Evolutionary conservation across 1,140 invertebrate species (phyloP).

Genomic region (Vanessa atalanta): DNA sequence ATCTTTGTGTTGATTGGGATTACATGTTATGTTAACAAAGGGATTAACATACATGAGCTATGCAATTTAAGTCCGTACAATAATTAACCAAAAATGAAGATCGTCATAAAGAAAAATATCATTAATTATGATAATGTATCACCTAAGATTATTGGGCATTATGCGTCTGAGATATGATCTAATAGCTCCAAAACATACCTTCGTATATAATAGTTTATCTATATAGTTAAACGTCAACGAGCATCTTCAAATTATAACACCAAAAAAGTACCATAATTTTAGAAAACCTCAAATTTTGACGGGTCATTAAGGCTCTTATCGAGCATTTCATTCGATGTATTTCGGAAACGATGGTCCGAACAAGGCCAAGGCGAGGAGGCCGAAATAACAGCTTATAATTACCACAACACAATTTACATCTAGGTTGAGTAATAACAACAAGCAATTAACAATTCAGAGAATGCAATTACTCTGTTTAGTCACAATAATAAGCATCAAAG

Average conservation of each 20-base stretch:
- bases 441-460: conserved; percentile 12
- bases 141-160: too few relatives aligned
- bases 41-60: neutral
- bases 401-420: conserved; percentile 1
- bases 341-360: neutral
- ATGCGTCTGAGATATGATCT: too few relatives aligned
- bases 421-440: conserved; percentile 14
- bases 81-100: neutral
- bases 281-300: too few relatives aligned
- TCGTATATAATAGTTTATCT: too few relatives aligned
- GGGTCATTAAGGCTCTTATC: too few relatives aligned
- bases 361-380: neutral
- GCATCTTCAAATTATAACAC: too few relatives aligned
- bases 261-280: too few relatives aligned
- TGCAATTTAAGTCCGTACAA: neutral
- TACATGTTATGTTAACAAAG: conserved; percentile 16
- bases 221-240: too few relatives aligned
- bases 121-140: too few relatives aligned
- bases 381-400: conserved; percentile 11
- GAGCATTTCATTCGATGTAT: neutral
- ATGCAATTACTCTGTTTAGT: conserved; percentile 28
- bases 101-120: too few relatives aligned
- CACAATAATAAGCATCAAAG: conserved; percentile 11
- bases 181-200: too few relatives aligned
- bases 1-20: conserved; percentile 20